A percentile compares a stretch with the other conserved stretches of the same genome.
phyloP scores from a whole-genome alignment of 1,140 invertebrate genomes.

The Polypedilum pembai region DNA sequence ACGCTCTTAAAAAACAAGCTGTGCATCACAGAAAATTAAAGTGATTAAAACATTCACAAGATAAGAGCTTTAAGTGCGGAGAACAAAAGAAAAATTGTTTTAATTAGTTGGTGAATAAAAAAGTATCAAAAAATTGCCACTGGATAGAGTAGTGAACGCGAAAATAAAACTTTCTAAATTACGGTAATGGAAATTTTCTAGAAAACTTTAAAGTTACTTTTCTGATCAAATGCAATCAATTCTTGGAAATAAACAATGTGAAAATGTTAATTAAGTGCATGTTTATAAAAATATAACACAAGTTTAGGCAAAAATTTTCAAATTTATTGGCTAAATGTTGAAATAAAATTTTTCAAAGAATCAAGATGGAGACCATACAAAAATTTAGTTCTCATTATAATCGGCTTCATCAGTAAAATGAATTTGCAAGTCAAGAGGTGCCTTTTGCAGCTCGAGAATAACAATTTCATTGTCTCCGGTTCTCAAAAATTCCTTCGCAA shows the following conservation, averaged over 20 bases:
- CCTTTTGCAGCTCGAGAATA: slow-evolving; percentile 44
- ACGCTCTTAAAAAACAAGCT: too few species aligned
- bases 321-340: too few species aligned
- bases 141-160: too few species aligned
- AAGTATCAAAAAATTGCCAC: too few species aligned
- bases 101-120: too few species aligned
- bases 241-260: neutral
- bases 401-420: slow-evolving; percentile 37
- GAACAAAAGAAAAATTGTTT: too few species aligned
- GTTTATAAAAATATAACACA: neutral
- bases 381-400: slow-evolving; percentile 30
- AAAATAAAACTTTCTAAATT: neutral
- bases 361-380: neutral
- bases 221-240: neutral
- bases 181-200: neutral
- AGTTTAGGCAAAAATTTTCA: too few species aligned
- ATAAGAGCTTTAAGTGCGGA: too few species aligned
- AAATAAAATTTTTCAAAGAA: neutral
- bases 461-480: slow-evolving; percentile 43
- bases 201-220: neutral
- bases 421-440: slow-evolving; percentile 37
- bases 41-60: too few species aligned
- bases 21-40: too few species aligned
- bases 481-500: slow-evolving; percentile 52
- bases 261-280: neutral